A percentile compares a stretch with the other conserved stretches of the same genome.
phyloP scores from a whole-genome alignment of 2,113 vertebrate genomes.

The Diphyllodes magnificus region DNA sequence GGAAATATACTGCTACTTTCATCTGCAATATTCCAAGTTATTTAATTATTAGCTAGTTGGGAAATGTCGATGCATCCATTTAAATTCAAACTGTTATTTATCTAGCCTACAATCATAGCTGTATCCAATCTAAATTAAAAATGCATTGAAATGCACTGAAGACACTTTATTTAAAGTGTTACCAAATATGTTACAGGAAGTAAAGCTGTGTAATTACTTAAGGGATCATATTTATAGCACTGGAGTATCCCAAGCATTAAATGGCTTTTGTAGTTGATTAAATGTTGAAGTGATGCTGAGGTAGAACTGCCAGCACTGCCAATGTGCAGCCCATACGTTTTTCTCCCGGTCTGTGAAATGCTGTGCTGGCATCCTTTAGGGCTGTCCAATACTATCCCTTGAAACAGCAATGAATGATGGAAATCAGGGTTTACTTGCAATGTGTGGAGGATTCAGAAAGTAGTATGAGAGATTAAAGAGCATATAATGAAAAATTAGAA shows the following conservation, averaged over 20 bases:
- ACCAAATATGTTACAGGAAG: slow-evolving; percentile 50
- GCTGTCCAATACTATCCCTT: not conserved
- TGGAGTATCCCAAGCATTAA: slow-evolving; percentile 47
- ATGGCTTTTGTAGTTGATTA: slow-evolving; percentile 53
- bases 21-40: not conserved
- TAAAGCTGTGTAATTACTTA: slow-evolving; percentile 59
- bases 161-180: slow-evolving; percentile 44
- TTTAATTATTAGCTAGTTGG: slow-evolving; percentile 29
- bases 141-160: not conserved
- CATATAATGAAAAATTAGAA: not conserved
- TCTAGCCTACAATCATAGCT: not conserved
- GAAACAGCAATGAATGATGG: not conserved
- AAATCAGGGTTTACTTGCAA: not conserved
- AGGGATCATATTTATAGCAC: slow-evolving; percentile 45
- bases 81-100: slow-evolving; percentile 32
- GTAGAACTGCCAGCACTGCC: not conserved
- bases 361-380: not conserved
- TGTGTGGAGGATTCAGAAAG: not conserved
- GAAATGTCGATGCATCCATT: not conserved
- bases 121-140: slow-evolving; percentile 46
- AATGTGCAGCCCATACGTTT: not conserved
- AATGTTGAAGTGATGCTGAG: slow-evolving; percentile 36
- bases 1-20: not conserved
- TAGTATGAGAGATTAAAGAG: not conserved
- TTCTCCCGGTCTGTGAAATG: not conserved